These are phyloP conservation scores for Venustaconcha ellipsiformis DNA, from an alignment of 1,140 invertebrate genomes.

Conservation along the genomic window DNA sequence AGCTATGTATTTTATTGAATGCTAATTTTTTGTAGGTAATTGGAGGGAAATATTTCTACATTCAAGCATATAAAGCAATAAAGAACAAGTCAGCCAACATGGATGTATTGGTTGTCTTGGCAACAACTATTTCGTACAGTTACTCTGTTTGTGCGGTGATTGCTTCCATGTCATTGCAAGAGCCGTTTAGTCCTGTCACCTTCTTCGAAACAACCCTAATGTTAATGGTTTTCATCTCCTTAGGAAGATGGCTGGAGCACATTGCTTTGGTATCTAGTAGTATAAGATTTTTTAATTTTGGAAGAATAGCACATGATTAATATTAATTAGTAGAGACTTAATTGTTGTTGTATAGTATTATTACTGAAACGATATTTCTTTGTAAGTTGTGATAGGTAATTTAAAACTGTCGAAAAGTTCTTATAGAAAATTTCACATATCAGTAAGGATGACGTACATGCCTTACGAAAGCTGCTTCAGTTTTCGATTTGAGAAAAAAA, in stretches of 20 bases:
- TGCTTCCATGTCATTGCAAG: slow-evolving; percentile 81
- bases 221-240: slow-evolving; percentile 97
- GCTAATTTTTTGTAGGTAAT: slow-evolving; percentile 79
- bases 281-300: too few species aligned
- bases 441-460: too few species aligned
- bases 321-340: too few species aligned
- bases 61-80: slow-evolving; percentile 90
- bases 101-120: slow-evolving; percentile 98
- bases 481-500: too few species aligned
- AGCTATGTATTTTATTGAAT: too few species aligned
- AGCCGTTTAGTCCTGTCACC: slow-evolving; percentile 76
- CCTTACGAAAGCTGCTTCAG: too few species aligned
- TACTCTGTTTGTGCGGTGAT: slow-evolving; percentile 90
- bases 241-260: slow-evolving; percentile 98
- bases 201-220: slow-evolving; percentile 99
- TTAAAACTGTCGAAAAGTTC: too few species aligned
- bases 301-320: too few species aligned
- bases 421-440: too few species aligned
- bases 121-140: slow-evolving; percentile 95
- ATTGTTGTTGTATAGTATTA: too few species aligned
- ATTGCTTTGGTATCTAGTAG: slow-evolving; percentile 84
- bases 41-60: slow-evolving; percentile 97
- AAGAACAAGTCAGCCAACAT: slow-evolving; percentile 95
- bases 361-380: too few species aligned
- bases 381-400: too few species aligned